phyloP scores from a whole-genome alignment of 2,113 vertebrate genomes.

The Verasper variegatus region DNA sequence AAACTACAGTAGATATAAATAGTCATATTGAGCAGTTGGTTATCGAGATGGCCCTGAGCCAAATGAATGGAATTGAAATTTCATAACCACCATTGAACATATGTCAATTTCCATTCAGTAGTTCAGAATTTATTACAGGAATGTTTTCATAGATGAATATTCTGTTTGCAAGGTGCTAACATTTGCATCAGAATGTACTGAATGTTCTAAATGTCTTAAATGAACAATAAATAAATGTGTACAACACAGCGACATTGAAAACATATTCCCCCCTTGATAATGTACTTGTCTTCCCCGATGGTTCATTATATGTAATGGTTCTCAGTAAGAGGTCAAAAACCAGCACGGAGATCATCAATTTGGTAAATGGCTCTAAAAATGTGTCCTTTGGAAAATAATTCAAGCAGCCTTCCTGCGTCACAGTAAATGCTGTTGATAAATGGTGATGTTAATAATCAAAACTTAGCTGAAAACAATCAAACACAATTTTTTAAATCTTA shows the following conservation, averaged over 20 bases:
- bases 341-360: conserved; percentile 63
- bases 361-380: conserved; percentile 58
- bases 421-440: conserved; percentile 38
- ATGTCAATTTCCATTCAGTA: conserved; percentile 32
- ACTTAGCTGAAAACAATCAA: conserved; percentile 39
- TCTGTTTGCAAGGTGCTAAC: conserved; percentile 33
- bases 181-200: conserved; percentile 53
- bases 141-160: conserved; percentile 34
- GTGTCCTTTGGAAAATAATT: conserved; percentile 42
- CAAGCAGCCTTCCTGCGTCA: conserved; percentile 22
- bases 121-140: conserved; percentile 29
- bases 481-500: not conserved
- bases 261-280: conserved; percentile 59
- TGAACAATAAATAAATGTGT: conserved; percentile 54
- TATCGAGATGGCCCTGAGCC: conserved; percentile 14
- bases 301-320: conserved; percentile 70
- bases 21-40: conserved; percentile 22
- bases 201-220: conserved; percentile 11
- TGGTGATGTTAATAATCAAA: conserved; percentile 45
- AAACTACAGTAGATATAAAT: conserved; percentile 19
- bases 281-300: conserved; percentile 51
- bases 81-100: conserved; percentile 22
- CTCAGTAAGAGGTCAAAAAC: conserved; percentile 56
- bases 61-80: conserved; percentile 30
- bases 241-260: conserved; percentile 46